Base-by-base conservation (phyloP, 2,797 vertebrate genomes). In the Enteromius trimaculatus region DNA sequence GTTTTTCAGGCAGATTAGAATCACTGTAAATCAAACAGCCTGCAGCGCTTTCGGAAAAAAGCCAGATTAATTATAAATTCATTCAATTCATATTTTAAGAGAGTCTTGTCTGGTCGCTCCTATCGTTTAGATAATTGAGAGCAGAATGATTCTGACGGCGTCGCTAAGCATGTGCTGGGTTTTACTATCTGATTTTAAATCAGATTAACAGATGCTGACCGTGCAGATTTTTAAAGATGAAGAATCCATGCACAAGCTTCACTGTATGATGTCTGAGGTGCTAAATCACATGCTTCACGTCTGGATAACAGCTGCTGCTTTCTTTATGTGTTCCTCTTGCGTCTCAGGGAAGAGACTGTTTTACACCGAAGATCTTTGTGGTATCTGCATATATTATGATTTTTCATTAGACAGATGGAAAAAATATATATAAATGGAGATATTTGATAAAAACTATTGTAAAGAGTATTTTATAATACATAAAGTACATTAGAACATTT, bases 21-120 rank as follows among this genome's bases (percentile, higher is more conserved):
- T 80, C 71, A 77, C 82, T 72, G 51, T 68, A 74, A 83, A 82
- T 88, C 77, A 78, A 82, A 58, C 85, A 26, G 75, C 31, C 19
- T 60, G 11, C 10, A 64, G 65, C 39, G 29, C 58, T 79, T 76
- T 68, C 53, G n/a, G 47, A 88, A 88, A 88, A 77, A 85, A 70
- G 83, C 34, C 21, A 34, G 83, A 85, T 87, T 88, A 84, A 89
- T 94, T 93, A 93, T 93, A 89, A 49, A 94, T 93, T 82, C 65
- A 71, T 85, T 29, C 31, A 64, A 92, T 93, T 91, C 88, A 92
- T 92, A 90, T 92, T 93, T 93, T 78, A 94, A 89, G 89, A 89
- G 89, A 72, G 89, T 88, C 89, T 89, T 88, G 91, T 84, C 91
- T 92, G 88, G 91, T 88, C 88, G 84, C 89, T 85, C 92, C 90